Percentiles rank a stretch among this genome's conserved stretches.
phyloP scores from a whole-genome alignment of 2,888 invertebrate genomes.

The Limnephilus lunatus region DNA sequence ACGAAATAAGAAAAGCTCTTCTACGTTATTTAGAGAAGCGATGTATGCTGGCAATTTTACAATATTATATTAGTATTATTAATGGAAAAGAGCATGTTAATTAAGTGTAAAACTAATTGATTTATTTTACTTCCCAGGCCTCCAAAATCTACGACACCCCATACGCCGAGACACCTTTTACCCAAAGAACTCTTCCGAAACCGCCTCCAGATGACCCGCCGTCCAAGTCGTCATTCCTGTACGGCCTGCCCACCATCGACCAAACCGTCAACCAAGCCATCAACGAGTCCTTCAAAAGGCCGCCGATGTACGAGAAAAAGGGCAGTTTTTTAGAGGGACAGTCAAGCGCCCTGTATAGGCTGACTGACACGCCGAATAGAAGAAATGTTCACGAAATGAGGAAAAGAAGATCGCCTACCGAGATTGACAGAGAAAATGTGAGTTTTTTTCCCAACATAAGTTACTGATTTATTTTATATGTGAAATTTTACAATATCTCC shows the following conservation, averaged over 20 bases:
- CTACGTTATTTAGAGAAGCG: no score
- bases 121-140: slow-evolving; percentile 70
- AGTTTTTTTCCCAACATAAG: slow-evolving; percentile 68
- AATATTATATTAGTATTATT: no score
- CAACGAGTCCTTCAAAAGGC: slow-evolving; percentile 11
- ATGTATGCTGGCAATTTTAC: no score
- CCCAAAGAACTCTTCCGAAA: not conserved
- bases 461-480: no score
- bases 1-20: no score
- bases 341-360: slow-evolving; percentile 62
- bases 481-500: no score
- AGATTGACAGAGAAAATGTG: slow-evolving; percentile 71
- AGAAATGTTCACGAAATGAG: not conserved
- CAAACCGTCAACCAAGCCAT: not conserved
- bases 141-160: slow-evolving; percentile 73
- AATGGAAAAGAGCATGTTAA: no score
- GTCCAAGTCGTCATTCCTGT: slow-evolving; percentile 51
- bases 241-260: slow-evolving; percentile 13
- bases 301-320: slow-evolving; percentile 54
- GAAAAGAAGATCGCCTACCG: slow-evolving; percentile 54
- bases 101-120: slow-evolving; percentile 16
- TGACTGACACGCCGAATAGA: slow-evolving; percentile 5
- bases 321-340: slow-evolving; percentile 70
- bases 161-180: slow-evolving; percentile 62
- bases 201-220: slow-evolving; percentile 2